A percentile compares a stretch with the other conserved stretches of the same genome.
Evolutionary conservation across 2,113 vertebrate species (phyloP).

Genomic region (Lophura nycthemera): DNA sequence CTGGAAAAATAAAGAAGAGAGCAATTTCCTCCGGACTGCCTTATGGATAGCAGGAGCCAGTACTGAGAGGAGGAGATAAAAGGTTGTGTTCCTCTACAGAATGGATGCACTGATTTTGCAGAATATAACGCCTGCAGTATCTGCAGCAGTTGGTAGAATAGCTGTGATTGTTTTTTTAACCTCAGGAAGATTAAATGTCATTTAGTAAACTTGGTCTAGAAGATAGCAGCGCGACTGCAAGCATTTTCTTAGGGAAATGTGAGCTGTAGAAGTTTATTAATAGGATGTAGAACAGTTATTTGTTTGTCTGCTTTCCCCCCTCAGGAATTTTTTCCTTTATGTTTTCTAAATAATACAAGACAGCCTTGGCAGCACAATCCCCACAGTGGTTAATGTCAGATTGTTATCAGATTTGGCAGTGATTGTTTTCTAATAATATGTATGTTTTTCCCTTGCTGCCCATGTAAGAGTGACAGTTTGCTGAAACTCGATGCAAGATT

Average conservation of each 20-base stretch:
- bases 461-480: slow-evolving; percentile 53
- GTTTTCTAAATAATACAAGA: slow-evolving; percentile 60
- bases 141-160: background rate
- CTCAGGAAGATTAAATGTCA: background rate
- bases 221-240: background rate
- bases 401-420: slow-evolving; percentile 69
- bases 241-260: background rate
- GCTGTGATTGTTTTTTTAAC: background rate
- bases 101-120: background rate
- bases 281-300: slow-evolving; percentile 61
- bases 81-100: background rate
- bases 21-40: background rate
- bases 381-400: slow-evolving; percentile 68
- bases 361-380: slow-evolving; percentile 60
- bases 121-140: background rate
- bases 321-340: slow-evolving; percentile 53
- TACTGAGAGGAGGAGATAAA: background rate
- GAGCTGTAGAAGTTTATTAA: slow-evolving; percentile 45
- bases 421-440: slow-evolving; percentile 67
- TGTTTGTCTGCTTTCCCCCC: slow-evolving; percentile 52
- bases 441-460: slow-evolving; percentile 52
- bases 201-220: background rate
- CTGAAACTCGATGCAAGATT: slow-evolving; percentile 23
- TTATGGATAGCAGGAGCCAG: background rate
- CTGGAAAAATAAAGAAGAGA: background rate